Percentiles rank a stretch among this genome's conserved stretches.
These are phyloP conservation scores for Troides aeacus DNA, from an alignment of 2,888 invertebrate species.

Conservation along the genomic window DNA sequence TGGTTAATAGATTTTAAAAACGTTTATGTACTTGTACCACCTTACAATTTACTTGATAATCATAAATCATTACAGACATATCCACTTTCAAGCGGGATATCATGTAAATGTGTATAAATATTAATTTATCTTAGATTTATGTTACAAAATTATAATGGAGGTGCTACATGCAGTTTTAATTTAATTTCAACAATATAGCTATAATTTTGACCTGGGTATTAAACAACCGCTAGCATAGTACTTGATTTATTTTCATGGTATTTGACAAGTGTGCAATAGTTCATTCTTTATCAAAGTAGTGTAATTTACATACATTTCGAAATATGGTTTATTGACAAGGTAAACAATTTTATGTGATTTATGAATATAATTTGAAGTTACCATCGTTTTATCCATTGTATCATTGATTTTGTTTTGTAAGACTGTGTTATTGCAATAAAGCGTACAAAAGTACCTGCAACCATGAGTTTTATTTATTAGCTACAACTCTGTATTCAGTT, in stretches of 20 bases:
- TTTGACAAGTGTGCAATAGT: conserved; percentile 33
- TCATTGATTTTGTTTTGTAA: conserved; percentile 68
- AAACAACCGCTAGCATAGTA: conserved; percentile 22
- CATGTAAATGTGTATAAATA: conserved; percentile 72
- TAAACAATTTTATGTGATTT: conserved; percentile 62
- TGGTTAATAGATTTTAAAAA: background rate
- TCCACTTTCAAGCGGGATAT: conserved; percentile 35
- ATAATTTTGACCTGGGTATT: conserved; percentile 27
- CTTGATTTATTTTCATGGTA: conserved; percentile 24
- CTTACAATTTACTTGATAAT: background rate
- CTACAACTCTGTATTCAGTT: background rate
- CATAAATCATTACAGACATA: conserved; percentile 7
- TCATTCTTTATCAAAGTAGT: conserved; percentile 25
- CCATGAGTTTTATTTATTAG: conserved; percentile 33
- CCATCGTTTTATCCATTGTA: conserved; percentile 69
- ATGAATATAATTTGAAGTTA: conserved; percentile 69
- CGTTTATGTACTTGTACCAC: background rate
- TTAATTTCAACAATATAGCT: conserved; percentile 43
- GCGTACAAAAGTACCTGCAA: conserved; percentile 60
- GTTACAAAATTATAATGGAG: conserved; percentile 55
- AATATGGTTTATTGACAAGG: conserved; percentile 38
- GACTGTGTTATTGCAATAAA: conserved; percentile 78
- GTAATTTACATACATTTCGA: conserved; percentile 25
- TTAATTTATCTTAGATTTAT: conserved; percentile 65
- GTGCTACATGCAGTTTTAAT: conserved; percentile 63